Conservation (phyloP, 2,113 vertebrate species). For the Scopus umbretta region DNA sequence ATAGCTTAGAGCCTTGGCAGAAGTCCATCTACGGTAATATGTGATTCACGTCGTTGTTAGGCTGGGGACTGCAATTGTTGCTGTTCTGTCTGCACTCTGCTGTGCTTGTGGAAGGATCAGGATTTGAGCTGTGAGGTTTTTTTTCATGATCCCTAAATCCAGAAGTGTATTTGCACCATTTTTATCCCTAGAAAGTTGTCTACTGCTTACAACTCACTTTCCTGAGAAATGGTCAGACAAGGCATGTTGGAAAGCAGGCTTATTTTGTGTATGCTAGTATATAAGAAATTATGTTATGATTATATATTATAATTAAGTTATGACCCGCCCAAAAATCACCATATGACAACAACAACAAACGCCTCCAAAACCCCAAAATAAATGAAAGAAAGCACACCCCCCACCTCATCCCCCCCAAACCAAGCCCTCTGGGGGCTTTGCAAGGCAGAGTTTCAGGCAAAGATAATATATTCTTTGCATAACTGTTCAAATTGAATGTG, state of each 20-base stretch:
- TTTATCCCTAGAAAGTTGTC: not conserved
- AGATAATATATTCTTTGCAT: not conserved
- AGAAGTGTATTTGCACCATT: not conserved
- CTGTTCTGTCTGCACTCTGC: not conserved
- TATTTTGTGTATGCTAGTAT: not conserved
- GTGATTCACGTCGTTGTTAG: not conserved
- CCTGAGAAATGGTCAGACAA: not conserved
- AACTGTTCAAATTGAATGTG: not conserved
- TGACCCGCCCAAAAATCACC: not conserved
- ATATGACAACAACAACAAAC: not conserved
- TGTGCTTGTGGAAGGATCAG: constrained; percentile 3
- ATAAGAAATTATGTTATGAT: no score
- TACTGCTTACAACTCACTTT: not conserved
- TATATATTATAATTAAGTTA: no score
- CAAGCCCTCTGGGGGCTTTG: not conserved
- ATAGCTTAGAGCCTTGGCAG: not conserved
- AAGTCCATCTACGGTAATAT: not conserved
- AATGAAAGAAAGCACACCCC: not conserved
- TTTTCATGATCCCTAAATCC: not conserved
- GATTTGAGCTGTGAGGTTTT: not conserved
- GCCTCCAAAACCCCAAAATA: not conserved
- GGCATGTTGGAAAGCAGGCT: not conserved
- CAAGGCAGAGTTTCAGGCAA: not conserved
- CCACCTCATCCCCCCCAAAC: no score
- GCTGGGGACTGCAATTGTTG: not conserved